Evolutionary conservation across 2,113 vertebrate species (phyloP).

Genomic region (Neogobius melanostomus): DNA sequence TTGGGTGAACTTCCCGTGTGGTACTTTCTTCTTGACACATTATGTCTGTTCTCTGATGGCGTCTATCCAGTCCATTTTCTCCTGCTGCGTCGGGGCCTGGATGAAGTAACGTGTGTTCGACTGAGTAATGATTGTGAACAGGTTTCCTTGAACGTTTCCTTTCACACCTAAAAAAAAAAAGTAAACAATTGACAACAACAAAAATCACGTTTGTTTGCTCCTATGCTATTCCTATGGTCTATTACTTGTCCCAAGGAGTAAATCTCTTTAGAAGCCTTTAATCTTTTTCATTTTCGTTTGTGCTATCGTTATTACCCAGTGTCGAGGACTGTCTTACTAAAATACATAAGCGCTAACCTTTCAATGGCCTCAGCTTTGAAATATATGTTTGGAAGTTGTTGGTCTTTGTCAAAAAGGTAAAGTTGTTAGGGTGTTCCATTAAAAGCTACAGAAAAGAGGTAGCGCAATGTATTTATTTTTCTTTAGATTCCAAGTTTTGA

Average conservation of each 20-base stretch:
- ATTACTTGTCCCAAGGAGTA: too few relatives aligned
- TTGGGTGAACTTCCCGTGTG: background rate
- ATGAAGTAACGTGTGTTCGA: slow-evolving; percentile 89
- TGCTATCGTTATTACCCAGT: too few relatives aligned
- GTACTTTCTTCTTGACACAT: background rate
- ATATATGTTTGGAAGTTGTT: too few relatives aligned
- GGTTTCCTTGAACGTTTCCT: slow-evolving; percentile 93
- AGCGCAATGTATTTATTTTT: too few relatives aligned
- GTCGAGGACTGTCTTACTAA: too few relatives aligned
- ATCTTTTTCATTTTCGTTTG: too few relatives aligned
- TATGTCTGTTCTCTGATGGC: slow-evolving; percentile 84
- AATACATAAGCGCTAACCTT: too few relatives aligned
- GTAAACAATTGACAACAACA: background rate
- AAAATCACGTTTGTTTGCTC: background rate
- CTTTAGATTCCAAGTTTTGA: too few relatives aligned
- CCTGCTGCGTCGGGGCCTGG: slow-evolving; percentile 87
- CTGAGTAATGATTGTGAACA: slow-evolving; percentile 96
- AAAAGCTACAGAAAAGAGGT: too few relatives aligned
- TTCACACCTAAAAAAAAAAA: slow-evolving; percentile 82
- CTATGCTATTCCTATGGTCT: too few relatives aligned
- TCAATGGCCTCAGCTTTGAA: too few relatives aligned
- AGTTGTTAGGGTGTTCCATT: background rate
- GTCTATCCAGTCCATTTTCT: slow-evolving; percentile 90
- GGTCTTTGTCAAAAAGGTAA: background rate
- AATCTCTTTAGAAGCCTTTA: too few relatives aligned